Base-by-base conservation (phyloP, 2,797 vertebrate species). In the Tarsius wallacei region DNA sequence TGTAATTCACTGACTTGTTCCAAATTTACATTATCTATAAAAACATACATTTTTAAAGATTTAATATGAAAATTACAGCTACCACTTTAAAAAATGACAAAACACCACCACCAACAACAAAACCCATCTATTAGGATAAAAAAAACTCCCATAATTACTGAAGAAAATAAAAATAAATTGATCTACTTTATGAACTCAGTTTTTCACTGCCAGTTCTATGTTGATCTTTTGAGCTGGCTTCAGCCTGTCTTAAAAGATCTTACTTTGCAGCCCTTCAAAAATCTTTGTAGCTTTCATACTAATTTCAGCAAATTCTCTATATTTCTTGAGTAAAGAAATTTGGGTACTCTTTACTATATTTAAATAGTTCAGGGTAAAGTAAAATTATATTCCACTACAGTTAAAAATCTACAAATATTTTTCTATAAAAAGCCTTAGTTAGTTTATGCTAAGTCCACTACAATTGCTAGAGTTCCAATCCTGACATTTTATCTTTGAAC, bases 1-100 rank as follows among this genome's bases (percentile, higher is more conserved):
- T 64, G 9, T 26, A 93, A 81, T 90, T 87, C 24, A 83, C 63
- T 97, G 55, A 96, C 97, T 49, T 98, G 88, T 86, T 96, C 95
- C 98, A 97, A 96, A 97, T 63, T 97, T 92, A 74, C 3, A 59
- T 96, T 87, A 97, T 84, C 93, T 96, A 93, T 93, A 97, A 98
- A 98, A 97, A 94, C 59, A 51, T 28, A 96, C 24, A 57, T 91
- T 98, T 97, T 96, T 94, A 98, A 96, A 97, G 94, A 94, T 66
- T 95, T 98, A 97, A 95, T 21, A 94, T 85, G 61, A 26, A 28
- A 82, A 93, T 66, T 92, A 96, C 1, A 86, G 9, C 28, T 76
- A 59, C 4, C 33, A 47, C 78, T 81, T 90, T 66, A 17, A 86
- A 89, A 86, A 90, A 6, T 68, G 74, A 70, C 42, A 91, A 77